Percentiles rank a stretch among this genome's conserved stretches.
Conservation (phyloP, 1,140 invertebrate species). For the Eufriesea mexicana region DNA sequence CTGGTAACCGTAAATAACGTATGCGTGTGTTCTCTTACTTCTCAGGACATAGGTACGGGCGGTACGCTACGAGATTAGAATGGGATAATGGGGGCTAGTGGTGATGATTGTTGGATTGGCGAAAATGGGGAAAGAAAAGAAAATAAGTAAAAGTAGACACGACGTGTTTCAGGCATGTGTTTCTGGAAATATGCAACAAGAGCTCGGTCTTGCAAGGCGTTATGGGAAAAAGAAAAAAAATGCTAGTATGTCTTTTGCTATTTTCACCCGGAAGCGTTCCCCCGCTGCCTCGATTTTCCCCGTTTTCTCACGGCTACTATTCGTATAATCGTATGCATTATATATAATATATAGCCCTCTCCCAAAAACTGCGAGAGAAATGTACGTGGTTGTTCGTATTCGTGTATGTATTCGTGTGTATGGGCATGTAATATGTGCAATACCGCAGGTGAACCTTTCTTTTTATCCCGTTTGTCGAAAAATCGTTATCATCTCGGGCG, state of each 20-base stretch:
- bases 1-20: constrained; percentile 56
- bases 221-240: constrained; percentile 59
- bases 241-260: constrained; percentile 73
- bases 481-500: not conserved
- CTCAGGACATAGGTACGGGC: constrained; percentile 17
- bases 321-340: constrained; percentile 10
- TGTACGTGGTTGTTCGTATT: not conserved
- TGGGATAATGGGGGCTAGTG: not conserved
- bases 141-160: constrained; percentile 14
- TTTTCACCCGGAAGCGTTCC: constrained; percentile 51
- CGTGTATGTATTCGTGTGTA: not conserved
- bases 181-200: constrained; percentile 45
- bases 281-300: constrained; percentile 19
- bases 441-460: too few relatives aligned
- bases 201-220: constrained; percentile 2
- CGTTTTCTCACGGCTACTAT: constrained; percentile 14
- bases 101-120: not conserved
- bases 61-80: constrained; percentile 42
- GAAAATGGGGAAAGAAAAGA: constrained; percentile 15
- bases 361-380: not conserved
- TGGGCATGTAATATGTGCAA: not conserved
- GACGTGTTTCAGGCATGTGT: not conserved
- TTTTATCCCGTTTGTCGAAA: not conserved
- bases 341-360: not conserved
- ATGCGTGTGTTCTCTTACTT: not conserved